Conservation (phyloP, 2,888 invertebrate species). For the Arrhopalites spinosus region DNA sequence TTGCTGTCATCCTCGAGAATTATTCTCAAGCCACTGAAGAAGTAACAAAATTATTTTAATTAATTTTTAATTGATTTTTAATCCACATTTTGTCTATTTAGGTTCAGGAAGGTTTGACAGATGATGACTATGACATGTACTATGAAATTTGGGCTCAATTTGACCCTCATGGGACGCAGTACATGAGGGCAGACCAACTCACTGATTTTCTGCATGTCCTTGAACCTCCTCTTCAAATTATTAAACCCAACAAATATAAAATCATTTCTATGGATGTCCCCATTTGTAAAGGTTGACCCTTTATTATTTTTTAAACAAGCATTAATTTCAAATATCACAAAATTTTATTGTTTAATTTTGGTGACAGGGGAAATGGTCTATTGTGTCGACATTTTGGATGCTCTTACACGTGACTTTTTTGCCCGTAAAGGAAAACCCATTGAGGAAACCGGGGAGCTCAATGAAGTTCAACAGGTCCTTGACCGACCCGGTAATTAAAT, state of each 20-base stretch:
- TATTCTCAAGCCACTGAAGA: constrained; percentile 98
- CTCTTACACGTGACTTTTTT: constrained; percentile 97
- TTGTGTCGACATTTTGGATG: constrained; percentile 97
- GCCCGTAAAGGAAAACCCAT: constrained; percentile 93
- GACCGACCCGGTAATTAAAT: too few species aligned
- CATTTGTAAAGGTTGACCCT: constrained; percentile 88
- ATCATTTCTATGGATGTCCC: constrained; percentile 98
- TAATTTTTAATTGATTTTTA: too few species aligned
- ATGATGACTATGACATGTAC: constrained; percentile 99
- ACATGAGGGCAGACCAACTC: constrained; percentile 91
- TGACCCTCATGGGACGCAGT: constrained; percentile 98
- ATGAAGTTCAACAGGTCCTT: too few species aligned
- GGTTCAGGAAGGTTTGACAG: constrained; percentile 94
- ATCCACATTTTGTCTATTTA: too few species aligned
- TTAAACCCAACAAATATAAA: constrained; percentile 90
- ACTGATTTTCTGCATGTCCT: constrained; percentile 95
- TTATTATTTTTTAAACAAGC: too few species aligned
- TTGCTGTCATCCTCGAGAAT: constrained; percentile 98
- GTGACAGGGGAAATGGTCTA: constrained; percentile 97
- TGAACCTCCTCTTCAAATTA: constrained; percentile 95
- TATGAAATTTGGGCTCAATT: constrained; percentile 99
- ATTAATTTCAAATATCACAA: too few species aligned
- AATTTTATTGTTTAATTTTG: constrained; percentile 58
- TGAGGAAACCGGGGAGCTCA: constrained; percentile 86
- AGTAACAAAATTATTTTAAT: too few species aligned